phyloP scores from a whole-genome alignment of 2,113 vertebrate genomes.

The Chionomys nivalis region DNA sequence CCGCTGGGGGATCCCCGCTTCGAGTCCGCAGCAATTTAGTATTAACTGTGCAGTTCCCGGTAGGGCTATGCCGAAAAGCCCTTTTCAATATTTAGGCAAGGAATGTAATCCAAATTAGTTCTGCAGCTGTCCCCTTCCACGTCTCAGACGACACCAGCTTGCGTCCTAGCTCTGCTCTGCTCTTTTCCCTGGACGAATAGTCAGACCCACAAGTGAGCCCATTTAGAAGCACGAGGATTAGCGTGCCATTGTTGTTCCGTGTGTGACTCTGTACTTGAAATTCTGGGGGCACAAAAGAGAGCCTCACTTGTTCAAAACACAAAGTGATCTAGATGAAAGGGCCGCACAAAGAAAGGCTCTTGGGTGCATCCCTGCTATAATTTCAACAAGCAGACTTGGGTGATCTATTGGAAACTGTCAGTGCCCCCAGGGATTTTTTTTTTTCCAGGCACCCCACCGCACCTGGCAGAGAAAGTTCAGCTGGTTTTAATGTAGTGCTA shows the following conservation, averaged over 20 bases:
- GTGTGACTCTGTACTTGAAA: conserved; percentile 77
- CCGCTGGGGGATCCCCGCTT: conserved; percentile 53
- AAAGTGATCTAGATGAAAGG: conserved; percentile 75
- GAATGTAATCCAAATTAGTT: conserved; percentile 80
- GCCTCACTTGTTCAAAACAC: conserved; percentile 73
- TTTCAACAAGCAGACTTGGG: conserved; percentile 42
- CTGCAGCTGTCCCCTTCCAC: conserved; percentile 72
- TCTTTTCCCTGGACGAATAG: conserved; percentile 32
- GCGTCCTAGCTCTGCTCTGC: conserved; percentile 43
- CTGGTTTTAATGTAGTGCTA: conserved; percentile 23
- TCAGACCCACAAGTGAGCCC: conserved; percentile 74
- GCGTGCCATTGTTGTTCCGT: conserved; percentile 73
- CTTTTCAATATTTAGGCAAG: conserved; percentile 74
- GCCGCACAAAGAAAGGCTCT: conserved; percentile 68
- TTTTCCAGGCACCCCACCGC: not conserved
- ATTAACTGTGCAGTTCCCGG: conserved; percentile 39
- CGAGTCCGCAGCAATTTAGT: conserved; percentile 55
- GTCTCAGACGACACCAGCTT: conserved; percentile 62
- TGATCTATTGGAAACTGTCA: conserved; percentile 60
- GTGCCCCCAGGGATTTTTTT: conserved; percentile 35
- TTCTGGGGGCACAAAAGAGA: conserved; percentile 78
- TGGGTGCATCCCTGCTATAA: conserved; percentile 52
- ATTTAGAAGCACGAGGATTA: conserved; percentile 68
- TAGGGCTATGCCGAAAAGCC: conserved; percentile 65
- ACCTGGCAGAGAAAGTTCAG: conserved; percentile 70